A percentile compares a stretch with the other conserved stretches of the same genome.
These are phyloP conservation scores for Prochilodus magdalenae DNA, from an alignment of 2,113 vertebrate genomes.

Conservation along the genomic window DNA sequence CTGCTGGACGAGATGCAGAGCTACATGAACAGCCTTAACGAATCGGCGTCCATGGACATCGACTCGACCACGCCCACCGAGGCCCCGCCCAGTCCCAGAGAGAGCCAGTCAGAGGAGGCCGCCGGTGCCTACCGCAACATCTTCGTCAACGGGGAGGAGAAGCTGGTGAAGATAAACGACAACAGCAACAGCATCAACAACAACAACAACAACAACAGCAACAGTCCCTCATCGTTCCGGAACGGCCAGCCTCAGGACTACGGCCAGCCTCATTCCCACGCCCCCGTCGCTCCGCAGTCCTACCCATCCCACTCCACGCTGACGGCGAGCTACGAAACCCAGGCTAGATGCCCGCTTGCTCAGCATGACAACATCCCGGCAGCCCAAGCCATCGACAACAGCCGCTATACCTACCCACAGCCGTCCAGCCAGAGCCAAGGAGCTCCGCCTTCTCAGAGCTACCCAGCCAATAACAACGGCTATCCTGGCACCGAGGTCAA, in stretches of 20 bases:
- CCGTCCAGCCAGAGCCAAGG: constrained; percentile 68
- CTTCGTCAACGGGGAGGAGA: constrained; percentile 65
- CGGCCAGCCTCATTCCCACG: constrained; percentile 48
- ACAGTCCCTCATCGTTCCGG: constrained; percentile 55
- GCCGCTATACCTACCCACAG: constrained; percentile 57
- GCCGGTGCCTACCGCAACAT: constrained; percentile 63
- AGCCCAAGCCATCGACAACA: constrained; percentile 69
- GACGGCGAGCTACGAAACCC: background rate
- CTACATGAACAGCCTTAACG: constrained; percentile 80
- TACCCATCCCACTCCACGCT: constrained; percentile 53
- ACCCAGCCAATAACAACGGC: constrained; percentile 57
- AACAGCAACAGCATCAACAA: constrained; percentile 41
- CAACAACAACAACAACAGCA: constrained; percentile 34
- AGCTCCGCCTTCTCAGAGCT: constrained; percentile 53
- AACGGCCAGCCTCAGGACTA: constrained; percentile 51
- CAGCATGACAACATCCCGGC: constrained; percentile 61
- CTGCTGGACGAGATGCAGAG: constrained; percentile 82
- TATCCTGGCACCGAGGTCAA: constrained; percentile 41
- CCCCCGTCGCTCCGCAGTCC: constrained; percentile 39
- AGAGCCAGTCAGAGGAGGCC: constrained; percentile 62
- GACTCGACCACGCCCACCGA: constrained; percentile 65
- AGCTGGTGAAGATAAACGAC: constrained; percentile 64
- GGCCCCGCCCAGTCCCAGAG: constrained; percentile 63
- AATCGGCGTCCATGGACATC: constrained; percentile 73
- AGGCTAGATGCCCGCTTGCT: constrained; percentile 53